Percentiles rank a stretch among this genome's conserved stretches.
Evolutionary conservation across 2,113 vertebrate species (phyloP).

Genomic region (Typhlomys cinereus): DNA sequence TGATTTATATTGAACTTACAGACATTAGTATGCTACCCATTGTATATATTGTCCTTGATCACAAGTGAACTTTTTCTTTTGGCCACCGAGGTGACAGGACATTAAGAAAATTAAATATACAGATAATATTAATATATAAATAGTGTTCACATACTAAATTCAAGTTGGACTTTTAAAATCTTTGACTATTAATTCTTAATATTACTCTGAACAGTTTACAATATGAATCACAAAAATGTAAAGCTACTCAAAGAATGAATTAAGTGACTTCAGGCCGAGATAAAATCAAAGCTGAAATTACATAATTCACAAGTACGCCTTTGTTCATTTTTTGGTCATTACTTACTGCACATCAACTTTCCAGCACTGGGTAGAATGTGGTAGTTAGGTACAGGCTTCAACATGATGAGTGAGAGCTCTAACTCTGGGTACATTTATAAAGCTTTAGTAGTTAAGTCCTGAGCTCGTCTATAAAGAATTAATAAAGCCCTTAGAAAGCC

Average conservation of each 20-base stretch:
- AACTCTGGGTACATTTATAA: no score
- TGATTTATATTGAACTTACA: constrained; percentile 17
- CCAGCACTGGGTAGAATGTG: not conserved
- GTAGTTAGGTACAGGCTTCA: no score
- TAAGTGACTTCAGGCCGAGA: not conserved
- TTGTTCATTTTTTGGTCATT: not conserved
- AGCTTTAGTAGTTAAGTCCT: no score
- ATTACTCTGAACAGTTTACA: not conserved
- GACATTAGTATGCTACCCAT: not conserved
- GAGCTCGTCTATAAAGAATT: no score
- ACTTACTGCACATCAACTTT: not conserved
- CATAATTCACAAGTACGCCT: not conserved
- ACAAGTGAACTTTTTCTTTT: not conserved
- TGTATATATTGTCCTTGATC: not conserved
- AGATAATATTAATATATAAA: not conserved
- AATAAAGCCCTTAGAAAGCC: no score
- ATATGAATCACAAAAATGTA: constrained; percentile 23
- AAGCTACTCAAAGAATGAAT: constrained; percentile 35
- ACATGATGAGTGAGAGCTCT: no score
- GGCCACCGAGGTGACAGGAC: not conserved
- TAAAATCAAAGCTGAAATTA: constrained; percentile 15
- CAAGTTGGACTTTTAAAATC: not conserved
- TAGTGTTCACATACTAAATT: not conserved
- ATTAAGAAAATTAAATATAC: not conserved
- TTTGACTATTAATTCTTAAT: not conserved